phyloP scores from a whole-genome alignment of 2,888 invertebrate species.

The Pristionchus entomophagus region DNA sequence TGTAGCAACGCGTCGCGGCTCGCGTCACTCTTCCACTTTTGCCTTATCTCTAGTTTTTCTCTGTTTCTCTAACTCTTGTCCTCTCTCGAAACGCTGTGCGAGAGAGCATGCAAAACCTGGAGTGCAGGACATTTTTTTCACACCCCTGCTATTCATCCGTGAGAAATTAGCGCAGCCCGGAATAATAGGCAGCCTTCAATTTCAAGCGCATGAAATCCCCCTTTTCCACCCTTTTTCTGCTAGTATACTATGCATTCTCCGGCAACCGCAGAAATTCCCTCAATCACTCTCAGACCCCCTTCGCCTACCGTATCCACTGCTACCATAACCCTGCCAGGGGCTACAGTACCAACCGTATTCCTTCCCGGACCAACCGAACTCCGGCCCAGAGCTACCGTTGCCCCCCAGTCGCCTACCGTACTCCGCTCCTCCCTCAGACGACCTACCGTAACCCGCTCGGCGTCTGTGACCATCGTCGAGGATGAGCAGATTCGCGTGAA shows the following conservation, averaged over 20 bases:
- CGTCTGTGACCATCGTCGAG: background rate
- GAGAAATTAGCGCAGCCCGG: too few relatives aligned
- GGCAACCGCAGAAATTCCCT: background rate
- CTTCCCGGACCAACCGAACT: too few relatives aligned
- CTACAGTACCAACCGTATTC: background rate
- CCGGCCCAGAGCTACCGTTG: background rate
- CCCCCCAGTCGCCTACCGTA: background rate
- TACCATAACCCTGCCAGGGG: background rate
- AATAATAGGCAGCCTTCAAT: background rate
- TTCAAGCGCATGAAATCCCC: background rate
- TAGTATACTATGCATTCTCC: slow-evolving; percentile 11
- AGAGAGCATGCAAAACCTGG: too few relatives aligned
- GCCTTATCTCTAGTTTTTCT: too few relatives aligned
- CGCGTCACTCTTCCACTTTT: too few relatives aligned
- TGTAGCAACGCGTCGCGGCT: too few relatives aligned
- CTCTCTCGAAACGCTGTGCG: too few relatives aligned
- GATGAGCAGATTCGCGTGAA: background rate
- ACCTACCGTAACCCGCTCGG: background rate
- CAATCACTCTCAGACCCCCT: background rate
- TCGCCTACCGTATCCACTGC: background rate
- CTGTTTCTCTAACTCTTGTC: too few relatives aligned
- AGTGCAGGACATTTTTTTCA: too few relatives aligned
- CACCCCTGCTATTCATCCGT: too few relatives aligned
- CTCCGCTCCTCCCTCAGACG: background rate
- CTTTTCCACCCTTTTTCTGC: background rate